Evolutionary conservation across 2,113 vertebrate genomes (phyloP).

Genomic region (Forbesichthys agassizii): DNA sequence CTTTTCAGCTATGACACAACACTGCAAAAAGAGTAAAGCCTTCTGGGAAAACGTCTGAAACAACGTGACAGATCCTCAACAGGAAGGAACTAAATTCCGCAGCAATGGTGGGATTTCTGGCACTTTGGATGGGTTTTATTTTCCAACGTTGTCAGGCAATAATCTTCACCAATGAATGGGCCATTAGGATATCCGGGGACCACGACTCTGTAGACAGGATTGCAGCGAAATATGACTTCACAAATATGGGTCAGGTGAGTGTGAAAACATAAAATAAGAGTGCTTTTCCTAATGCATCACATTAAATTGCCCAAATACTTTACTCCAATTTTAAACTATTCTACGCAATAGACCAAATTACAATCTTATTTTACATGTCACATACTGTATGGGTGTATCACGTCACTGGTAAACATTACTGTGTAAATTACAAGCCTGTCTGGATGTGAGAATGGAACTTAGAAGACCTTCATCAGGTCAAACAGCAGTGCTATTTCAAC

Average conservation of each 20-base stretch:
- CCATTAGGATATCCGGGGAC: conserved; percentile 83
- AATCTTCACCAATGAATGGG: conserved; percentile 93
- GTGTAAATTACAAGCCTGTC: conserved; percentile 20
- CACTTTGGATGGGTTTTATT: conserved; percentile 77
- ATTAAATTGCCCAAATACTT: not conserved
- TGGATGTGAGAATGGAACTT: not conserved
- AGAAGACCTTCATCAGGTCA: not conserved
- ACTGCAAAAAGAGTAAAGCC: not conserved
- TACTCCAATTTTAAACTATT: not conserved
- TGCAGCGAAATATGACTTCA: conserved; percentile 89
- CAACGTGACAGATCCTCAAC: conserved; percentile 4
- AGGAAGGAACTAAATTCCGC: not conserved
- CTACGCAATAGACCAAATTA: too few relatives aligned
- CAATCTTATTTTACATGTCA: too few relatives aligned
- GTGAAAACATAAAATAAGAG: not conserved
- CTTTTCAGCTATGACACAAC: conserved; percentile 27
- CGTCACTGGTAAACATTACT: conserved; percentile 9
- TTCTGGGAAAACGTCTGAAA: conserved; percentile 5
- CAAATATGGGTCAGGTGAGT: conserved; percentile 92
- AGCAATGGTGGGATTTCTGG: conserved; percentile 35
- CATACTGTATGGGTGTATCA: not conserved
- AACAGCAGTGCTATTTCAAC: too few relatives aligned
- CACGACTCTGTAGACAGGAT: conserved; percentile 80
- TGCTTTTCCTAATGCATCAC: not conserved
- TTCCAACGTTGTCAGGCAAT: conserved; percentile 78